Evolutionary conservation across 2,888 invertebrate species (phyloP), one percentile per base, ranked within the genome.

Genomic region (Hydroisotoma schaefferi): DNA sequence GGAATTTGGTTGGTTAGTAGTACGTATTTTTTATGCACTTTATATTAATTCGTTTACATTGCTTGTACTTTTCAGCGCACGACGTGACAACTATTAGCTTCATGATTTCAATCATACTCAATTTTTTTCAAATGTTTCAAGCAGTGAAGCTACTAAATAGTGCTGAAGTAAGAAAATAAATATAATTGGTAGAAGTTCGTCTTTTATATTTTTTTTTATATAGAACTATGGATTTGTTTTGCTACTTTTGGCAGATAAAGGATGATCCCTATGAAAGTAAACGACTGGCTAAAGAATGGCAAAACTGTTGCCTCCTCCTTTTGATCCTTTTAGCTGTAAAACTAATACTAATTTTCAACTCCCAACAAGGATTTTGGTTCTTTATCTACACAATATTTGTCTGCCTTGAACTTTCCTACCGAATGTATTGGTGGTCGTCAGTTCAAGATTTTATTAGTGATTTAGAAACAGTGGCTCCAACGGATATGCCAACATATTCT

Each of bases 1-100:
- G n/a, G 53, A 58, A 53, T 29, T 58, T 27, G 23, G 57, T 57
- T 51, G 49, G 56, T 54, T 28, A 37, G 15, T 6, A 28, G 20
- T 10, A 49, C 33, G 33, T 10, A 15, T 33, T 33, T 8, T 23
- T 47, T 8, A 10, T 54, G 18, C n/a, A 26, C 20, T 54, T 43
- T 25, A 28, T 43, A 27, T 54, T 43, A 27, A 38, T 37, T n/a
- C n/a, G n/a, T n/a, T n/a, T n/a, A n/a, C n/a, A n/a, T n/a, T n/a
- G n/a, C n/a, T n/a, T n/a, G n/a, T n/a, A n/a, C n/a, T n/a, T n/a
- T 53, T 23, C 40, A 58, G 58, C 46, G 37, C 57, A 58, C 44
- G 58, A 58, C 37, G 43, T 40, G 25, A 53, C 44, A 33, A 53
- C 53, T 20, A 46, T 53, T 18, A 44, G 25, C 22, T 58, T 58